These are phyloP conservation scores for Lonchura striata DNA, from an alignment of 2,113 vertebrate genomes.

Conservation along the genomic window DNA sequence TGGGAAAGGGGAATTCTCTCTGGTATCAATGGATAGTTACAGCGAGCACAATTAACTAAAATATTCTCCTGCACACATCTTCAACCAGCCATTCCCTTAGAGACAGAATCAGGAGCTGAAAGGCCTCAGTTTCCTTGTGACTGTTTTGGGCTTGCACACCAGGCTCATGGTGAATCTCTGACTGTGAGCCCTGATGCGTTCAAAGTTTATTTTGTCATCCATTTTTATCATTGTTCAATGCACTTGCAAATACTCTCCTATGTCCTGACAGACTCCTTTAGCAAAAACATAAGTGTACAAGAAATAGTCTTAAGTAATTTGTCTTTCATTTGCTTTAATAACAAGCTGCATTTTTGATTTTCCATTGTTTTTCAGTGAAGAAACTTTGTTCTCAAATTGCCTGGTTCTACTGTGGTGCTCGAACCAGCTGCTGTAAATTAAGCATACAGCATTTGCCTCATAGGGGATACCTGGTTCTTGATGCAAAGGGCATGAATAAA, in stretches of 20 bases:
- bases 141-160: not conserved
- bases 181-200: not conserved
- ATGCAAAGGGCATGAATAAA: not conserved
- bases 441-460: not conserved
- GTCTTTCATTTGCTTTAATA: not conserved
- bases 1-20: not conserved
- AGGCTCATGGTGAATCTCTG: not conserved
- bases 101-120: not conserved
- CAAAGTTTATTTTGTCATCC: not conserved
- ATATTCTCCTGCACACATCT: not conserved
- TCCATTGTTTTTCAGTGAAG: not conserved
- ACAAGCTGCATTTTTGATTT: not conserved
- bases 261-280: not conserved
- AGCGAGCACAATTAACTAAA: not conserved
- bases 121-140: not conserved
- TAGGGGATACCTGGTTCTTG: not conserved
- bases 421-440: not conserved
- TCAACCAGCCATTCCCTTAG: not conserved
- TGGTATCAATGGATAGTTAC: not conserved
- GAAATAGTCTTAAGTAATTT: not conserved
- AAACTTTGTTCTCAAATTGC: not conserved
- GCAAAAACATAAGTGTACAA: not conserved
- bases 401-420: not conserved
- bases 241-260: not conserved
- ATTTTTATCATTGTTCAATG: not conserved